Evolutionary conservation across 2,797 vertebrate genomes (phyloP).

Genomic region (Muraenolepis orangiensis): DNA sequence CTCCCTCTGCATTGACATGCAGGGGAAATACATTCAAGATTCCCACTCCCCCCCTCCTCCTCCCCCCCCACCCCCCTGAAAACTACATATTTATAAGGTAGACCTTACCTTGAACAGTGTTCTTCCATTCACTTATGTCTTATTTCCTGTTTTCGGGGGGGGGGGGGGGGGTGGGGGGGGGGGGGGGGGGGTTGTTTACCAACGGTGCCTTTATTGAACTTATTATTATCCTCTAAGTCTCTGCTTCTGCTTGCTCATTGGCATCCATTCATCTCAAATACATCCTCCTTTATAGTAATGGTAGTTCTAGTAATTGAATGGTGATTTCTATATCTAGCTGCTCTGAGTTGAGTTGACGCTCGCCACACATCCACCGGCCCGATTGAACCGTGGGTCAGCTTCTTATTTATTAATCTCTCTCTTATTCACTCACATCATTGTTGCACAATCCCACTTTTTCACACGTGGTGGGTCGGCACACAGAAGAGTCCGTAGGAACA

Average conservation of each 20-base stretch:
- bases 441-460: neutral
- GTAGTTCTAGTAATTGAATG: neutral
- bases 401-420: constrained; percentile 11
- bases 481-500: neutral
- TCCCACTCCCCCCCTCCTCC: too few relatives aligned
- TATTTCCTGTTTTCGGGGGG: constrained; percentile 5
- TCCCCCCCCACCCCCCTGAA: too few relatives aligned
- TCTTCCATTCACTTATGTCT: constrained; percentile 23
- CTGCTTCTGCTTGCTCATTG: neutral
- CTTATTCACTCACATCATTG: constrained; percentile 23
- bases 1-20: constrained; percentile 51
- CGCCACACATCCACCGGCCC: constrained; percentile 16
- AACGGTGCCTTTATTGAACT: constrained; percentile 4
- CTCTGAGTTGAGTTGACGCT: constrained; percentile 39
- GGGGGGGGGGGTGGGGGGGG: too few relatives aligned
- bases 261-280: neutral
- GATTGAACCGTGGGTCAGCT: neutral
- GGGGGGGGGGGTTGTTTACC: neutral
- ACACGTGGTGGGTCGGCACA: neutral
- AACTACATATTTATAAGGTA: constrained; percentile 63
- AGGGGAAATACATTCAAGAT: constrained; percentile 57
- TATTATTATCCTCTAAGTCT: neutral
- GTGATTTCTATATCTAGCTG: neutral
- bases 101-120: constrained; percentile 50
- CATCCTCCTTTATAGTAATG: neutral